Conservation (phyloP, 1,140 invertebrate genomes). For the Drosophila grimshawi region DNA sequence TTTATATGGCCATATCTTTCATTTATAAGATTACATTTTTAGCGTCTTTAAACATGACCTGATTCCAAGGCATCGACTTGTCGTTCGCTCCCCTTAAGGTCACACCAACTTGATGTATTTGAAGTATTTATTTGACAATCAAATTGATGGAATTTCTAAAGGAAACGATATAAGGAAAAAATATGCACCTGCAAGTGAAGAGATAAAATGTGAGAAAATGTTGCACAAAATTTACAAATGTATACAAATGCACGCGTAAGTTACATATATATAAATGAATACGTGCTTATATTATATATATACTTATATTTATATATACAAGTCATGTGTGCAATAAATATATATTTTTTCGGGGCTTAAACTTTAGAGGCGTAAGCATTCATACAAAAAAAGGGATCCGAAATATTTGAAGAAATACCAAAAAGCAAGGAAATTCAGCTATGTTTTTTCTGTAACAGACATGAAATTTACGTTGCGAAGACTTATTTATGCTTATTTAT, state of each 20-base stretch:
- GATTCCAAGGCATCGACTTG: background rate
- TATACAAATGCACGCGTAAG: background rate
- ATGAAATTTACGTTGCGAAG: background rate
- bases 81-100: background rate
- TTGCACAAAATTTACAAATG: background rate
- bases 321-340: too few relatives aligned
- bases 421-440: too few relatives aligned
- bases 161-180: constrained; percentile 4
- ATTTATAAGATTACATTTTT: too few relatives aligned
- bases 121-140: constrained; percentile 28
- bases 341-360: too few relatives aligned
- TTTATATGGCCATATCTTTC: too few relatives aligned
- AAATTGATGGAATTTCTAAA: constrained; percentile 16
- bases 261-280: background rate
- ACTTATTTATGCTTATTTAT: constrained; percentile 30
- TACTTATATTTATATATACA: background rate
- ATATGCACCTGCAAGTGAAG: background rate
- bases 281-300: background rate
- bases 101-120: background rate
- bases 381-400: background rate
- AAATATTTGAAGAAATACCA: background rate
- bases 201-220: background rate
- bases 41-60: background rate
- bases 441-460: constrained; percentile 1
- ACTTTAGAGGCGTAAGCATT: too few relatives aligned